phyloP scores from a whole-genome alignment of 2,888 invertebrate genomes.

The Iselma pallidipennis region DNA sequence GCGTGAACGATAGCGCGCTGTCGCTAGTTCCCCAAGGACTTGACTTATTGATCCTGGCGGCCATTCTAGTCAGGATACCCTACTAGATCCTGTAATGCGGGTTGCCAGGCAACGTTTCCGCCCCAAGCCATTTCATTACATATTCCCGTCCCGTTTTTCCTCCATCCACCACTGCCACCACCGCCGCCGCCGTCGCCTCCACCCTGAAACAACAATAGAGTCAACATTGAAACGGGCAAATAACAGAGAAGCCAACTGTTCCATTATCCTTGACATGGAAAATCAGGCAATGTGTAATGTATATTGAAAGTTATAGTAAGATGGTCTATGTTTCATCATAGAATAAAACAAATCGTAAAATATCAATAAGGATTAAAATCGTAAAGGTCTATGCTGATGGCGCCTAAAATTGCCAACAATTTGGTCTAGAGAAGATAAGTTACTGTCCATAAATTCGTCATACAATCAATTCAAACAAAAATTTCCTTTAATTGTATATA shows the following conservation, averaged over 20 bases:
- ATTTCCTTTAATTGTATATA: not conserved
- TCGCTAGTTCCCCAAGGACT: constrained; percentile 47
- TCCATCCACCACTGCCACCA: constrained; percentile 1
- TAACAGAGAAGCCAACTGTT: constrained; percentile 11
- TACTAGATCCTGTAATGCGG: constrained; percentile 41
- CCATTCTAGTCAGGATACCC: constrained; percentile 48
- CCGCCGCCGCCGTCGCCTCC: constrained; percentile 15
- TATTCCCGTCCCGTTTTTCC: constrained; percentile 30
- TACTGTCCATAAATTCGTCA: constrained; percentile 11
- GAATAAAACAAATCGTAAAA: no score
- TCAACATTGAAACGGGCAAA: no score
- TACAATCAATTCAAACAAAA: not conserved
- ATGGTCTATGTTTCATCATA: no score
- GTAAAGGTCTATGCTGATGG: not conserved
- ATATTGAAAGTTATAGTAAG: not conserved
- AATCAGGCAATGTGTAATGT: not conserved
- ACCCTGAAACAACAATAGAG: constrained; percentile 31
- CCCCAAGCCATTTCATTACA: constrained; percentile 44
- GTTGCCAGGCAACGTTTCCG: constrained; percentile 52
- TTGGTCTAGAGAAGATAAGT: constrained; percentile 2
- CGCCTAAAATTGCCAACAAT: constrained; percentile 2
- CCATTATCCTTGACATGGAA: not conserved
- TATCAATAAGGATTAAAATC: not conserved
- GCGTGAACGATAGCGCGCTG: constrained; percentile 1
- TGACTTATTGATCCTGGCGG: constrained; percentile 55